phyloP scores from a whole-genome alignment of 2,797 vertebrate species.

The Pteropus rufus region DNA sequence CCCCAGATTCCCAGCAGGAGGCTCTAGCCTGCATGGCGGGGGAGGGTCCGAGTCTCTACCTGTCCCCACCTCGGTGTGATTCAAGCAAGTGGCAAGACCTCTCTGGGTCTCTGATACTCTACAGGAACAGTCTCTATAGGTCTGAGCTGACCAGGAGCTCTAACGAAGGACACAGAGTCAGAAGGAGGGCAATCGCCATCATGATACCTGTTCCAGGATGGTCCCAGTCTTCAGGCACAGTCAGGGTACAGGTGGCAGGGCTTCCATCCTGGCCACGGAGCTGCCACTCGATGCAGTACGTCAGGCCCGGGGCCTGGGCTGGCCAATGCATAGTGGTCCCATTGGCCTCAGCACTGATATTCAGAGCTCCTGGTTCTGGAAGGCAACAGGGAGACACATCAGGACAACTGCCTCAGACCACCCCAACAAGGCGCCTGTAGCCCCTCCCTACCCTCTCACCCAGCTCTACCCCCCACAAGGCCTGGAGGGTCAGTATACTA shows the following conservation, averaged over 20 bases:
- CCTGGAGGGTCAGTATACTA: too few species aligned
- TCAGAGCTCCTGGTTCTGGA: slow-evolving; percentile 51
- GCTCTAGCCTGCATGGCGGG: neutral
- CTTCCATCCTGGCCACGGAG: fast-evolving
- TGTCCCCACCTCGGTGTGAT: neutral
- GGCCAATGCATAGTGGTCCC: neutral
- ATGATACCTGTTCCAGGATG: neutral
- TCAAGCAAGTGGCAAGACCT: neutral
- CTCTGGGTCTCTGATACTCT: neutral
- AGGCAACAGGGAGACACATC: fast-evolving
- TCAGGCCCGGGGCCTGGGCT: fast-evolving
- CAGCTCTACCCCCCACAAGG: neutral
- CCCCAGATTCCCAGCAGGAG: neutral
- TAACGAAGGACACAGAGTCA: neutral
- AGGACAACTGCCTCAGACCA: neutral
- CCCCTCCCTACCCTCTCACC: neutral
- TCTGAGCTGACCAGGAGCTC: neutral
- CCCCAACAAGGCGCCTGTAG: neutral
- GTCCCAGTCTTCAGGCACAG: neutral
- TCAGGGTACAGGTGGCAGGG: fast-evolving
- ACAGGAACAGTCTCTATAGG: neutral
- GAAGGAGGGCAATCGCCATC: neutral
- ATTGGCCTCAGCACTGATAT: fast-evolving
- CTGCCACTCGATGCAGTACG: slow-evolving; percentile 78
- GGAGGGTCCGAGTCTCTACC: neutral